Percentiles rank a stretch among this genome's conserved stretches.
These are phyloP conservation scores for Montipora cactus DNA, from an alignment of 64 coral and sea anemone genomes.

Conservation along the genomic window DNA sequence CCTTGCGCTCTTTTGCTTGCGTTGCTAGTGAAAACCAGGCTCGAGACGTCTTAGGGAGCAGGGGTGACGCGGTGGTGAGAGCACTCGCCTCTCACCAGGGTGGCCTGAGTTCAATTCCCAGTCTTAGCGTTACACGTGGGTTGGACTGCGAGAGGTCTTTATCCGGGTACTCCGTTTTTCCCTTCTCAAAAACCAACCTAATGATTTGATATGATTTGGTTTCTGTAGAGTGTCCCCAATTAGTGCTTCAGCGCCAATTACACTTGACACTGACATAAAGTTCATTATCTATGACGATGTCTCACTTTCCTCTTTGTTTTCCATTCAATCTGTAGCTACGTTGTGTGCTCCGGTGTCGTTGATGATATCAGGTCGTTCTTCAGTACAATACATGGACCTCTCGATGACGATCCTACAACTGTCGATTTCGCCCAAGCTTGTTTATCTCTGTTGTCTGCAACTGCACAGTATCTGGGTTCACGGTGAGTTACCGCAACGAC, in stretches of 20 bases:
- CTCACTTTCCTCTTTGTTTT: not conserved
- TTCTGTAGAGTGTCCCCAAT: too few species aligned
- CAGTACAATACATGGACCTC: slow-evolving; percentile 69
- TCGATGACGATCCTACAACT: slow-evolving; percentile 64
- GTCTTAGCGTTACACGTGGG: too few species aligned
- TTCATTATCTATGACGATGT: not conserved
- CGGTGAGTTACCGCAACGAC: slow-evolving; percentile 39
- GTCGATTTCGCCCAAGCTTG: slow-evolving; percentile 75
- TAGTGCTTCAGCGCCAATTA: not conserved
- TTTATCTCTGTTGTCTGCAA: slow-evolving; percentile 80
- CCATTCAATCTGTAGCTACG: slow-evolving; percentile 66
- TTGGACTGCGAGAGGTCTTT: too few species aligned
- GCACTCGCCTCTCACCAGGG: too few species aligned
- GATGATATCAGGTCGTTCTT: slow-evolving; percentile 90
- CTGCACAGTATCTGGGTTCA: slow-evolving; percentile 80
- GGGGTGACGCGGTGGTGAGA: too few species aligned
- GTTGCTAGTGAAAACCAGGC: too few species aligned
- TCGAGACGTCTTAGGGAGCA: too few species aligned
- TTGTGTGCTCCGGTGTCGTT: slow-evolving; percentile 89
- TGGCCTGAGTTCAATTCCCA: too few species aligned
- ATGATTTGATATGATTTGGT: too few species aligned
- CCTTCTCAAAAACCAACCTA: too few species aligned
- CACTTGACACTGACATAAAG: not conserved
- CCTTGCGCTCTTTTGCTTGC: too few species aligned
- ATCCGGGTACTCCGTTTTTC: too few species aligned